Base-by-base conservation (phyloP, 2,888 invertebrate species). In the Noctua pronuba region DNA sequence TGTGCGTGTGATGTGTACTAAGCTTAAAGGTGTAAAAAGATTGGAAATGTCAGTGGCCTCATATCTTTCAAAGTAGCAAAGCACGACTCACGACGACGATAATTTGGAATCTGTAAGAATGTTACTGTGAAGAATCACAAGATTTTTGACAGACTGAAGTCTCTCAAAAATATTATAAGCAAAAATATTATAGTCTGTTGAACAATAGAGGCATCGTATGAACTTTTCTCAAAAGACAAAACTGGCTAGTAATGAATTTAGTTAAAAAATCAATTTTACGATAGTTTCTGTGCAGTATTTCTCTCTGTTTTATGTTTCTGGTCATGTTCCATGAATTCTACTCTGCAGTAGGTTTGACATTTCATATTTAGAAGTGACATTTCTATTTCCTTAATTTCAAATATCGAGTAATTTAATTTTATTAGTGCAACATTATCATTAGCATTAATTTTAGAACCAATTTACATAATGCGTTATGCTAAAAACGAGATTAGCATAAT, bases 1-100 rank as follows among this genome's bases (percentile, higher is more conserved):
- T 73, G 65, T 83, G 87, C 88, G 88, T 88, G 88, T 31, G 88
- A 88, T 88, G 88, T 41, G 60, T 88, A 62, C 49, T 66, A 80
- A 83, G 49, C 28, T 21, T 55, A 31, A 58, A 64, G 28, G 66
- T 73, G 79, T 71, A 64, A 79, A 77, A 70, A 64, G 35, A 18
- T 83, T 79, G 55, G 44, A 58, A 78, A 38, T 73, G 35, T 66
- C 67, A 64, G 41, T 67, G 62, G 10, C 74, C 46, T 73, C 18
- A 10, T 77, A 75, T 55, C 31, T 73, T 21, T 52, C 11, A 28
- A 64, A 41, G 64, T 69, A 80, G 55, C 80, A 49, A 28, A 28
- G 41, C 79, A 64, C 52, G 67, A 62, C 58, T 73, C 44, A 46
- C 7, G 18, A 60, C 24, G 18, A 44, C 38, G 16, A 35, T 79